Percentiles rank a stretch among this genome's conserved stretches.
These are phyloP conservation scores for Megalops cyprinoides DNA, from an alignment of 2,797 vertebrate genomes.

Conservation along the genomic window DNA sequence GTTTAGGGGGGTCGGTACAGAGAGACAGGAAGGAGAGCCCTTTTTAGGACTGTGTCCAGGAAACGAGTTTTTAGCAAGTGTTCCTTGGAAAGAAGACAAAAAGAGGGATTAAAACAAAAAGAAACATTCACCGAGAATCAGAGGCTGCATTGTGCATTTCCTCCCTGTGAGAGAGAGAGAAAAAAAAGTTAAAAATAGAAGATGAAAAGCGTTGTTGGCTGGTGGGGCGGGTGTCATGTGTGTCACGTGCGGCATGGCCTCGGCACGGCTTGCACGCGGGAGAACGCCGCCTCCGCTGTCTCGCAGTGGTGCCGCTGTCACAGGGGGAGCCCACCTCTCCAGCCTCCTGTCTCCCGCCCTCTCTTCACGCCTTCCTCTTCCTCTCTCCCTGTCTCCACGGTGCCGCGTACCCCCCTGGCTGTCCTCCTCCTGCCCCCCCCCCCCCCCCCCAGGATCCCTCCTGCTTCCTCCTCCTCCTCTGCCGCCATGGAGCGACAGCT, in stretches of 20 bases:
- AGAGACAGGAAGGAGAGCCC: constrained; percentile 1
- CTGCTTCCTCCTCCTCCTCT: no score
- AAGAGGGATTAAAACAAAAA: constrained; percentile 1
- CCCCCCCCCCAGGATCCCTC: no score
- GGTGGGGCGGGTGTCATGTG: background rate
- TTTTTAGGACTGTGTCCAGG: constrained; percentile 11
- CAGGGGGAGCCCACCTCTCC: background rate
- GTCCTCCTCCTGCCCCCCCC: no score
- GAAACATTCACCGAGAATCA: background rate
- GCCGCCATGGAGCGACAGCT: no score
- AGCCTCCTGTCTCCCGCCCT: background rate
- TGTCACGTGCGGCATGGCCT: background rate
- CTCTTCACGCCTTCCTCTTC: background rate
- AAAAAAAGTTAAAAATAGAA: background rate
- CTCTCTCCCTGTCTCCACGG: no score
- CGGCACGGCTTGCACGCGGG: background rate
- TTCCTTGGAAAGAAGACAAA: constrained; percentile 19
- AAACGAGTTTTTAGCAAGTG: background rate
- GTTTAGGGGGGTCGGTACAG: background rate
- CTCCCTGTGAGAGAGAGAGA: background rate
- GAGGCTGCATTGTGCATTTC: background rate
- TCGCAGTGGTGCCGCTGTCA: background rate
- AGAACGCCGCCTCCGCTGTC: background rate
- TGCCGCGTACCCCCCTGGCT: no score
- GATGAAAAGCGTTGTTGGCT: background rate